phyloP scores from a whole-genome alignment of 2,888 invertebrate species.

The Idaea straminata region DNA sequence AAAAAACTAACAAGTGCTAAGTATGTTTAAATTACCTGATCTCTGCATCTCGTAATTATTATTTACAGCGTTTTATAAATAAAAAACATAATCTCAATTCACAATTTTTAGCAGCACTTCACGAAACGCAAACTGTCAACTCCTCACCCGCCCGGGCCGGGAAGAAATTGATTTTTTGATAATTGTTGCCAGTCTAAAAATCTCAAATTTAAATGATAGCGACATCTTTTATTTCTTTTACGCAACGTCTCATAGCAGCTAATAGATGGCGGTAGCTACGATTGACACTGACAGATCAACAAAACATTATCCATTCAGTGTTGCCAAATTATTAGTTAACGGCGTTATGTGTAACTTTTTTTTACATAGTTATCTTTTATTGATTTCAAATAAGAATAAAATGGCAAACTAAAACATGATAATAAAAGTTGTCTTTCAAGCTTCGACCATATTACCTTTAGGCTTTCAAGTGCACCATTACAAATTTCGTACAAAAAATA shows the following conservation, averaged over 20 bases:
- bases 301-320: neutral
- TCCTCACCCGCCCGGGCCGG: constrained; percentile 66
- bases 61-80: constrained; percentile 55
- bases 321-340: neutral
- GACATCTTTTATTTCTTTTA: neutral
- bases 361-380: neutral
- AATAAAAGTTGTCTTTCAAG: too few species aligned
- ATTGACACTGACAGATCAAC: neutral
- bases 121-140: constrained; percentile 72
- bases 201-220: constrained; percentile 16
- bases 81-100: constrained; percentile 67
- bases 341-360: neutral
- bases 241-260: neutral
- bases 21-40: constrained; percentile 35
- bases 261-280: neutral
- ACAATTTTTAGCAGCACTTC: constrained; percentile 54
- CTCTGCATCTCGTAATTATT: constrained; percentile 25
- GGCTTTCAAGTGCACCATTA: too few species aligned
- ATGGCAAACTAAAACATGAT: neutral
- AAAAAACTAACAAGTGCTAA: neutral
- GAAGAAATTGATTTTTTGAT: constrained; percentile 66
- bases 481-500: too few species aligned
- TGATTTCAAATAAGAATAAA: neutral
- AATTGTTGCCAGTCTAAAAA: constrained; percentile 45
- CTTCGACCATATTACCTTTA: too few species aligned